A percentile compares a stretch with the other conserved stretches of the same genome.
Conservation (phyloP, 2,797 vertebrate species). For the Ibycter americanus region DNA sequence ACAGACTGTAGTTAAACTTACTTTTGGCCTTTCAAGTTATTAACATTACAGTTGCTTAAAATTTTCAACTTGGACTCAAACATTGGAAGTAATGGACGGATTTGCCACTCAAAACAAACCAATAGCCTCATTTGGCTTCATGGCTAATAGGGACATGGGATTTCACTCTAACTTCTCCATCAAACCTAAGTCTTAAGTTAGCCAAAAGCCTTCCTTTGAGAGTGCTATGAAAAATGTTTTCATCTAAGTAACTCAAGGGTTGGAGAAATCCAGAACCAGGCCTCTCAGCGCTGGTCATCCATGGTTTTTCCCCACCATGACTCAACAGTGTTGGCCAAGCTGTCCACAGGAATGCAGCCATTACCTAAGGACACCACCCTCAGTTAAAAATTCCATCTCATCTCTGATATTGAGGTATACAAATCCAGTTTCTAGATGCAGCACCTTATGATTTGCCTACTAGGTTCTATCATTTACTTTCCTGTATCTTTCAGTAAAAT, state of each 20-base stretch:
- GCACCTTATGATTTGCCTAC: not conserved
- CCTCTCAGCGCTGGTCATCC: not conserved
- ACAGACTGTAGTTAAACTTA: not conserved
- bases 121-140: not conserved
- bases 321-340: not conserved
- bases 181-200: not conserved
- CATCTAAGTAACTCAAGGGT: not conserved
- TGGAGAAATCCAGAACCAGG: not conserved
- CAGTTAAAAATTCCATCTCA: not conserved
- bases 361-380: not conserved
- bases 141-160: not conserved
- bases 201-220: not conserved
- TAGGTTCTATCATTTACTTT: not conserved
- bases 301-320: accelerated
- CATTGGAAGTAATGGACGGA: not conserved
- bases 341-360: not conserved
- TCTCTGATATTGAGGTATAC: not conserved
- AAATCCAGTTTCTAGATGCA: not conserved
- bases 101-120: not conserved
- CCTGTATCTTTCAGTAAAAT: not conserved
- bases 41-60: not conserved
- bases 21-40: not conserved
- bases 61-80: not conserved
- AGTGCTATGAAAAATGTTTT: not conserved
- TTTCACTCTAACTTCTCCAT: not conserved